These are phyloP conservation scores for Physella acuta DNA, from an alignment of 1,140 invertebrate species.

Conservation along the genomic window DNA sequence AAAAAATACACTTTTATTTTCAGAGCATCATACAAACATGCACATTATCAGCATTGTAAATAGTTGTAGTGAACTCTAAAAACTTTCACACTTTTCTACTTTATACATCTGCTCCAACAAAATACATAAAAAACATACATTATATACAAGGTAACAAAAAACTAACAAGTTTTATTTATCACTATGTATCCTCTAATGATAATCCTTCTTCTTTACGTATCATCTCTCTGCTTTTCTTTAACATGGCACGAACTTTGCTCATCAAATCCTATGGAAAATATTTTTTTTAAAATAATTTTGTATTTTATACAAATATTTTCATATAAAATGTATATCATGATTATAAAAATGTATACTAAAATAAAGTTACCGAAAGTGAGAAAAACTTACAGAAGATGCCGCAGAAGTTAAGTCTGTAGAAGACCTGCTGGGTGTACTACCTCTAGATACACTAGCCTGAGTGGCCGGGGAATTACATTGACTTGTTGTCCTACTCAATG, in stretches of 20 bases:
- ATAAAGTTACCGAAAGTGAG: background rate
- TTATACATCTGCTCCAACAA: too few relatives aligned
- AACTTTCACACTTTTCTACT: too few relatives aligned
- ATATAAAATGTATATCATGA: too few relatives aligned
- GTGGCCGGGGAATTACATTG: conserved; percentile 18
- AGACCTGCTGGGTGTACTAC: conserved; percentile 24
- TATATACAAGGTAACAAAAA: background rate
- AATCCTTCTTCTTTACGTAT: conserved; percentile 35
- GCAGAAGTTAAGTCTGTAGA: conserved; percentile 17
- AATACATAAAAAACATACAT: too few relatives aligned
- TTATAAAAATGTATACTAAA: too few relatives aligned
- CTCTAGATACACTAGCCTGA: conserved; percentile 19
- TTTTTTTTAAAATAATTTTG: background rate
- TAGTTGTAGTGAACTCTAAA: too few relatives aligned
- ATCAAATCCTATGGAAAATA: conserved; percentile 46
- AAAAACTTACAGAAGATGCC: background rate
- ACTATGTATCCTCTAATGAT: conserved; percentile 14
- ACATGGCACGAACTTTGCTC: conserved; percentile 41
- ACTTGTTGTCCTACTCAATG: conserved; percentile 3
- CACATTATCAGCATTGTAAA: too few relatives aligned
- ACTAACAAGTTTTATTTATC: background rate
- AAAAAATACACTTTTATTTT: too few relatives aligned
- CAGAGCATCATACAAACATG: too few relatives aligned
- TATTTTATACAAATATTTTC: too few relatives aligned
- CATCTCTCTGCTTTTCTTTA: conserved; percentile 45